Conservation (phyloP, 1,140 invertebrate species). For the Pararge aegeria region DNA sequence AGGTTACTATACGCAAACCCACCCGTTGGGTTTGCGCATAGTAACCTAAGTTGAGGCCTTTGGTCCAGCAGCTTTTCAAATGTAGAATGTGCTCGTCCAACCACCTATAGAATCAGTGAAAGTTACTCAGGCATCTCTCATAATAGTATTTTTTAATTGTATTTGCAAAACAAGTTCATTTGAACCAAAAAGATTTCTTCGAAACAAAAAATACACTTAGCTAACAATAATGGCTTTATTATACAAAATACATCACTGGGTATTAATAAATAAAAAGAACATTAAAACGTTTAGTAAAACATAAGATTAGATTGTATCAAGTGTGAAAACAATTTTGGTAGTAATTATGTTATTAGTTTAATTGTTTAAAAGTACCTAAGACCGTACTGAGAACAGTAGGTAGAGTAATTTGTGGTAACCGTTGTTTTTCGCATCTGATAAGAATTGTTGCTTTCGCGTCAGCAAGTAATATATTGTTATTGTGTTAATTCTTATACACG, state of each 20-base stretch:
- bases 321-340: slow-evolving; percentile 46
- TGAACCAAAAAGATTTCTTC: background rate
- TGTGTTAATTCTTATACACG: too few species aligned
- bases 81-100: too few species aligned
- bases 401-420: slow-evolving; percentile 14
- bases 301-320: slow-evolving; percentile 57
- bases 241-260: background rate
- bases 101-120: too few species aligned
- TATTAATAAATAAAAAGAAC: slow-evolving; percentile 18
- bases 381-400: slow-evolving; percentile 13
- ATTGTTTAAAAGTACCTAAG: slow-evolving; percentile 20
- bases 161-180: too few species aligned
- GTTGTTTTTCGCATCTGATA: slow-evolving; percentile 26
- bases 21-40: too few species aligned
- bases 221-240: background rate
- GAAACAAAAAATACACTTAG: background rate
- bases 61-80: too few species aligned
- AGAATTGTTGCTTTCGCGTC: slow-evolving; percentile 8
- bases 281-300: slow-evolving; percentile 28
- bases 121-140: too few species aligned
- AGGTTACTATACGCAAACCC: too few species aligned
- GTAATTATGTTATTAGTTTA: slow-evolving; percentile 37
- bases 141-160: too few species aligned
- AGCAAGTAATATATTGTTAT: background rate
- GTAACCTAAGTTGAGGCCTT: too few species aligned